A percentile compares a stretch with the other conserved stretches of the same genome.
phyloP scores from a whole-genome alignment of 2,797 vertebrate species.

The Adelosebastes latens region DNA sequence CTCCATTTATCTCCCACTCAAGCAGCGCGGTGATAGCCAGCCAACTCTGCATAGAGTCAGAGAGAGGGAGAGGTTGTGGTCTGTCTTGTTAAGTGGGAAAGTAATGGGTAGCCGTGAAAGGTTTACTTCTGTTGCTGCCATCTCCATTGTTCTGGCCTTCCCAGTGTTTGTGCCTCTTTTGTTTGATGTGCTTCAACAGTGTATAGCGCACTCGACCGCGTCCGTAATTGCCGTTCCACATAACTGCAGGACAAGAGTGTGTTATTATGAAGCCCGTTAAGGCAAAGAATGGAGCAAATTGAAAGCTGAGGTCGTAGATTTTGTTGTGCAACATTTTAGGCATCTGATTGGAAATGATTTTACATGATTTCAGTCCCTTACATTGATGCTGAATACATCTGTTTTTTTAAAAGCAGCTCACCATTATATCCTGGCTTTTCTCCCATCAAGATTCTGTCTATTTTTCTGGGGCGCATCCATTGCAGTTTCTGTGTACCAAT shows the following conservation, averaged over 20 bases:
- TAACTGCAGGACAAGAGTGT: conserved; percentile 57
- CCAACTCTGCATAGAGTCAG: conserved; percentile 74
- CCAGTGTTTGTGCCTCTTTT: conserved; percentile 60
- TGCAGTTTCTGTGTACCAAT: conserved; percentile 59
- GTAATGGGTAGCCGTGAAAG: conserved; percentile 69
- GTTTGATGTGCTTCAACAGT: conserved; percentile 58
- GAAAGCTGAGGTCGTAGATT: conserved; percentile 61
- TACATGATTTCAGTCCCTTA: conserved; percentile 53
- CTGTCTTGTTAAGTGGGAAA: conserved; percentile 75
- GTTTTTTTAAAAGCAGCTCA: conserved; percentile 28
- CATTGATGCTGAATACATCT: conserved; percentile 16
- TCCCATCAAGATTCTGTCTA: conserved; percentile 14
- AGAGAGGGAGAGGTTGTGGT: conserved; percentile 56
- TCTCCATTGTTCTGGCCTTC: conserved; percentile 61
- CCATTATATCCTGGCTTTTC: conserved; percentile 21
- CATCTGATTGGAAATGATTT: conserved; percentile 55
- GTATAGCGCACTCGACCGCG: conserved; percentile 32
- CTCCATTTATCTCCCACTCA: conserved; percentile 77
- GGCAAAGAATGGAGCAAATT: conserved; percentile 64
- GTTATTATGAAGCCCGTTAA: conserved; percentile 67
- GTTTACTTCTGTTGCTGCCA: conserved; percentile 60
- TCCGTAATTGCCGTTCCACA: conserved; percentile 69
- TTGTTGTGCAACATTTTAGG: conserved; percentile 48
- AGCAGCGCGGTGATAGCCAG: conserved; percentile 61
- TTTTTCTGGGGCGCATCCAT: conserved; percentile 48